Percentiles rank a stretch among this genome's conserved stretches.
These are phyloP conservation scores for Paracanthobrama guichenoti DNA, from an alignment of 2,113 vertebrate species.

Conservation along the genomic window DNA sequence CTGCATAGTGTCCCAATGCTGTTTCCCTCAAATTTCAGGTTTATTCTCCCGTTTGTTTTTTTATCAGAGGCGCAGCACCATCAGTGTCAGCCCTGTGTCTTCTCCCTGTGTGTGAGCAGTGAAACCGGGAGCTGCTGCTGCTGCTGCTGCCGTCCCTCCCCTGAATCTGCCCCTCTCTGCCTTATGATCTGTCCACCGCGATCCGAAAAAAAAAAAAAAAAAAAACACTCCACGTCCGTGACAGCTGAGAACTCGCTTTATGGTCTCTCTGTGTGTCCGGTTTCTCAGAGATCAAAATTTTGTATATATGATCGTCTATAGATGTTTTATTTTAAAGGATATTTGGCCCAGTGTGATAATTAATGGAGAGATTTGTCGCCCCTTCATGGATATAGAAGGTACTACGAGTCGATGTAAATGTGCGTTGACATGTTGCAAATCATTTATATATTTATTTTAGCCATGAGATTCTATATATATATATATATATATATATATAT, in stretches of 20 bases:
- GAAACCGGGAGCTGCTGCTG: slow-evolving; percentile 33
- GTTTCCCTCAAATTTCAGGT: slow-evolving; percentile 19
- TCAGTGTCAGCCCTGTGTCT: slow-evolving; percentile 40
- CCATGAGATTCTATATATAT: not conserved
- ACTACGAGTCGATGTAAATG: not conserved
- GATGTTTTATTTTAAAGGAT: not conserved
- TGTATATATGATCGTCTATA: not conserved
- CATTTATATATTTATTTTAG: not conserved
- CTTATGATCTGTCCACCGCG: slow-evolving; percentile 27
- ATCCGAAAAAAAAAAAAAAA: not conserved
- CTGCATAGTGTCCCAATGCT: slow-evolving; percentile 48
- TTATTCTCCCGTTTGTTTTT: slow-evolving; percentile 16
- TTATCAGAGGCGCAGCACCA: slow-evolving; percentile 51
- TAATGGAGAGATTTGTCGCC: not conserved
- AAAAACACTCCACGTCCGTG: not conserved
- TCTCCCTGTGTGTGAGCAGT: slow-evolving; percentile 44
- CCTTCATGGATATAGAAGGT: not conserved
- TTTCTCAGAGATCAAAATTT: not conserved
- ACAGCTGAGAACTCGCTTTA: not conserved
- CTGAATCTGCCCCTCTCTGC: slow-evolving; percentile 45
- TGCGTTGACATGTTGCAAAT: not conserved
- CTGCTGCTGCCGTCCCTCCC: slow-evolving; percentile 50
- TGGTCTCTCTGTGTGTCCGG: not conserved
- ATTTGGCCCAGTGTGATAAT: not conserved
- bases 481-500: not conserved